Conservation (phyloP, 2,888 invertebrate genomes). For the Antheraea assamensis region DNA sequence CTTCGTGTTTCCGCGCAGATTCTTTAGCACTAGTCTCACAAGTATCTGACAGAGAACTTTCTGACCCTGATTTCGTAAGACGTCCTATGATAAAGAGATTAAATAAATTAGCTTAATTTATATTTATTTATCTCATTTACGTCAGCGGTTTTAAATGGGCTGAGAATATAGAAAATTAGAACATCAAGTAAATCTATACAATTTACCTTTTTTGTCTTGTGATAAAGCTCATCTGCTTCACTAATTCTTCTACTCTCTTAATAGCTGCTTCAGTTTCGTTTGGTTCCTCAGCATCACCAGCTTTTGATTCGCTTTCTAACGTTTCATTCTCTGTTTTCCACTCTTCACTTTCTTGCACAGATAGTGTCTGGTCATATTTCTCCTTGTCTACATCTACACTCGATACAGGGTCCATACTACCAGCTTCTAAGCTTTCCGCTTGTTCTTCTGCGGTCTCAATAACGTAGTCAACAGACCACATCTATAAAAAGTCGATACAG, state of each 20-base stretch:
- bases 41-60: constrained; percentile 92
- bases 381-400: constrained; percentile 55
- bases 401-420: constrained; percentile 53
- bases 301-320: constrained; percentile 48
- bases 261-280: constrained; percentile 75
- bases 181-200: background rate
- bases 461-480: constrained; percentile 98
- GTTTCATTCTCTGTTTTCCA: constrained; percentile 41
- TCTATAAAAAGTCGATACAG: constrained; percentile 76
- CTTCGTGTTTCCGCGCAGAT: constrained; percentile 86
- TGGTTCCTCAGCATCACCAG: constrained; percentile 56
- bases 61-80: constrained; percentile 92
- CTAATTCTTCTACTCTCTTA: constrained; percentile 84
- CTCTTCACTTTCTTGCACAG: constrained; percentile 59
- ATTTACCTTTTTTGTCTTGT: constrained; percentile 83
- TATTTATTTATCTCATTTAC: background rate
- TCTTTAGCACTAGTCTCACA: constrained; percentile 87
- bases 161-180: background rate
- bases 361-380: constrained; percentile 45
- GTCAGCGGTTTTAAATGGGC: background rate
- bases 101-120: background rate
- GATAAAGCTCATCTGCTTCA: constrained; percentile 92
- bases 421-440: constrained; percentile 70
- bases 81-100: constrained; percentile 42
- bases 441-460: constrained; percentile 73